phyloP scores from a whole-genome alignment of 2,797 vertebrate species.

The Smutsia gigantea region DNA sequence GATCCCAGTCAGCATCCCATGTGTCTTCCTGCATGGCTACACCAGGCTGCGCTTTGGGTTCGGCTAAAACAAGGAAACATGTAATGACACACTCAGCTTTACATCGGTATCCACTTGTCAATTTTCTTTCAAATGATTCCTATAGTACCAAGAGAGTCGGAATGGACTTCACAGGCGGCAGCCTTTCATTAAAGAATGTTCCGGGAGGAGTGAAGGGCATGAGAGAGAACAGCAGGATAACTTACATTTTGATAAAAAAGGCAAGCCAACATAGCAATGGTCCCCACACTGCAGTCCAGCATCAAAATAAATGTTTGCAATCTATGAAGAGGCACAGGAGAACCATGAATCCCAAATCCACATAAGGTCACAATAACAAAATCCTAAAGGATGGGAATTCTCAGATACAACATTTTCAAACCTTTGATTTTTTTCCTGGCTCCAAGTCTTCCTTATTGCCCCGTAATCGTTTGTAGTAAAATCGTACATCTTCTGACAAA shows the following conservation, averaged over 20 bases:
- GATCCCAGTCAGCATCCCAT: slow-evolving; percentile 96
- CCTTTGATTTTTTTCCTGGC: slow-evolving; percentile 97
- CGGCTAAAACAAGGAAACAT: slow-evolving; percentile 86
- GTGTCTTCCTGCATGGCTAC: slow-evolving; percentile 93
- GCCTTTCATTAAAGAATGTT: not conserved
- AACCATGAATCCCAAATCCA: not conserved
- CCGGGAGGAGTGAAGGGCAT: not conserved
- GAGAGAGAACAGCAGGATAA: slow-evolving; percentile 61
- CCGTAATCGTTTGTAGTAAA: slow-evolving; percentile 96
- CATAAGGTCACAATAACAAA: not conserved
- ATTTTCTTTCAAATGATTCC: not conserved
- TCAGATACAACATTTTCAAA: slow-evolving; percentile 77
- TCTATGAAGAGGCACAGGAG: slow-evolving; percentile 89
- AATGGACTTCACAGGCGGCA: not conserved
- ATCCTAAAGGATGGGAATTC: not conserved
- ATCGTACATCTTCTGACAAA: slow-evolving; percentile 95
- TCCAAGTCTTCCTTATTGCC: slow-evolving; percentile 97
- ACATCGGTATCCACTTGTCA: not conserved
- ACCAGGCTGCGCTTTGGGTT: slow-evolving; percentile 92
- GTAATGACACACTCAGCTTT: not conserved
- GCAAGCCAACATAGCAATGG: slow-evolving; percentile 97
- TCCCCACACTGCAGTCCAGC: slow-evolving; percentile 96
- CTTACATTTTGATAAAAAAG: slow-evolving; percentile 97
- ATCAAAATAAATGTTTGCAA: slow-evolving; percentile 99
- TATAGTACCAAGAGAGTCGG: not conserved